Conservation (phyloP, 2,797 vertebrate species). For the Dallia pectoralis region DNA sequence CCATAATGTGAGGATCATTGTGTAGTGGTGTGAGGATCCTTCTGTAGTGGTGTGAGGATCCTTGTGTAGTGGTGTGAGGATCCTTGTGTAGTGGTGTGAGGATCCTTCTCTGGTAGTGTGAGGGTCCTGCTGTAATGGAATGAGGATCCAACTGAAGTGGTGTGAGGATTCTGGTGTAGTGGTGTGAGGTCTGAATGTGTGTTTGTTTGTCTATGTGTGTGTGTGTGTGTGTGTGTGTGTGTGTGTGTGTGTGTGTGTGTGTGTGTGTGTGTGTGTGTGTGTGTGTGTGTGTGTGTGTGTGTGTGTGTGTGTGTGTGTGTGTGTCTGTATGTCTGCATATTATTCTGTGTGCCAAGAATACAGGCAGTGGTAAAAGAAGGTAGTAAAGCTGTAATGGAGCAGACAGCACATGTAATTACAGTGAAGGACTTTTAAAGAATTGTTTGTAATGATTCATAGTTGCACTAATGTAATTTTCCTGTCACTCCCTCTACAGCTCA, state of each 20-base stretch:
- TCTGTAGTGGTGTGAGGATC: constrained; percentile 66
- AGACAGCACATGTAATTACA: constrained; percentile 71
- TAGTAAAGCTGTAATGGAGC: constrained; percentile 69
- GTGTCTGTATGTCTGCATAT: too few species aligned
- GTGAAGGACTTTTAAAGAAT: constrained; percentile 68
- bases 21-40: constrained; percentile 54
- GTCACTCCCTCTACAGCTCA: constrained; percentile 70
- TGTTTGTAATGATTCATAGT: constrained; percentile 77
- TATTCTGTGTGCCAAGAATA: constrained; percentile 51
- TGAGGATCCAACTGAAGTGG: constrained; percentile 32
- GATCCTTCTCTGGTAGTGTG: too few species aligned
- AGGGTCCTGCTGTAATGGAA: too few species aligned
- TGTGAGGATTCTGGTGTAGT: constrained; percentile 58
- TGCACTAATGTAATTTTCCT: constrained; percentile 73
- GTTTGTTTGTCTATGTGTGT: too few species aligned
- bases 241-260: too few species aligned
- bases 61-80: too few species aligned
- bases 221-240: too few species aligned
- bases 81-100: too few species aligned
- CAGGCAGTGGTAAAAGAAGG: constrained; percentile 60
- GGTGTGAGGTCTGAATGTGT: constrained; percentile 64
- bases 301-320: too few species aligned
- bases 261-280: too few species aligned
- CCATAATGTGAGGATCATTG: constrained; percentile 22
- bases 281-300: too few species aligned